phyloP scores from a whole-genome alignment of 2,888 invertebrate species.

The Sarcophaga subvicina region DNA sequence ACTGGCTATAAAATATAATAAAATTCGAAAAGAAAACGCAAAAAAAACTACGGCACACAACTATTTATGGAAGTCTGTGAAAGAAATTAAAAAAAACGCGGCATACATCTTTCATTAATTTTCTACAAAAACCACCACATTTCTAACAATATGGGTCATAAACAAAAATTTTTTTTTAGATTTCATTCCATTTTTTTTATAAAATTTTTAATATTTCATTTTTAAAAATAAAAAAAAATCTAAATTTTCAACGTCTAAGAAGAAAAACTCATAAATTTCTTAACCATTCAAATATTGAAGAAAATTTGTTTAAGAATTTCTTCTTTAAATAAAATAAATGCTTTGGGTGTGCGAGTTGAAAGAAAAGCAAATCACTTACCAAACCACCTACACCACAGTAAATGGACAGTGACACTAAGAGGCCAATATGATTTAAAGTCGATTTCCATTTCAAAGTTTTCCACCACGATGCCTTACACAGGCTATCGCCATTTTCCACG shows the following conservation, averaged over 20 bases:
- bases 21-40: slow-evolving; percentile 19
- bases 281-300: slow-evolving; percentile 26
- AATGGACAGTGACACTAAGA: slow-evolving; percentile 88
- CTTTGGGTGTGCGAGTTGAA: no score
- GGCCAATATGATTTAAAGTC: slow-evolving; percentile 88
- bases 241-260: slow-evolving; percentile 9
- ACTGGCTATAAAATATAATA: slow-evolving; percentile 31
- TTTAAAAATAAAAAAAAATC: slow-evolving; percentile 27
- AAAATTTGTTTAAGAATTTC: neutral
- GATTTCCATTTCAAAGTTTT: slow-evolving; percentile 84
- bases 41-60: slow-evolving; percentile 19
- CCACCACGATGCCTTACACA: slow-evolving; percentile 82
- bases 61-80: slow-evolving; percentile 39
- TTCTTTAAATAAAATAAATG: no score
- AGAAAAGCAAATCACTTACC: slow-evolving; percentile 83
- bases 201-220: slow-evolving; percentile 29
- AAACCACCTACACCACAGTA: slow-evolving; percentile 91
- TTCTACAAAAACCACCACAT: slow-evolving; percentile 29
- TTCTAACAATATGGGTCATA: slow-evolving; percentile 20
- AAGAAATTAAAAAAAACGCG: neutral
- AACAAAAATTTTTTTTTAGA: slow-evolving; percentile 14
- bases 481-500: slow-evolving; percentile 76
- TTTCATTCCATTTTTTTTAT: neutral
- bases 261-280: slow-evolving; percentile 41
- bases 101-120: slow-evolving; percentile 46